These are phyloP conservation scores for Belgica antarctica DNA, from an alignment of 2,888 invertebrate species.

Conservation along the genomic window DNA sequence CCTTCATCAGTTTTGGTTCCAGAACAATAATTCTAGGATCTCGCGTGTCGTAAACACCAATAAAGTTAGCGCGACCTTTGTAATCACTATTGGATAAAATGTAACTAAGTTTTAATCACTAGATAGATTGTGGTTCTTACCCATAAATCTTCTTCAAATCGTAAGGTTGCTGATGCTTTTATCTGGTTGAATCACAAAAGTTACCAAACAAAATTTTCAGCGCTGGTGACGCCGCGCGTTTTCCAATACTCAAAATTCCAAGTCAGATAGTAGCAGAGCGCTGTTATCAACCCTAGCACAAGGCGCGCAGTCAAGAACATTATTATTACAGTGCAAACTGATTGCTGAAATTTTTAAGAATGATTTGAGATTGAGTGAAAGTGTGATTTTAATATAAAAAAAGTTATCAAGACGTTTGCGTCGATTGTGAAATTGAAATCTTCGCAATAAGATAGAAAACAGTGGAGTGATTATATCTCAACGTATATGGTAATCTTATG, in stretches of 20 bases:
- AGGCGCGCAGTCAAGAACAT: too few species aligned
- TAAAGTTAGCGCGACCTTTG: conserved; percentile 49
- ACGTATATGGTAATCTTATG: too few species aligned
- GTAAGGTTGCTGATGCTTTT: conserved; percentile 50
- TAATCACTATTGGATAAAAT: conserved; percentile 49
- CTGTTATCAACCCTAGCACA: conserved; percentile 45
- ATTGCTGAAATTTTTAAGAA: too few species aligned
- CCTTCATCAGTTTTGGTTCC: conserved; percentile 52
- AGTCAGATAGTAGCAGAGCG: conserved; percentile 48
- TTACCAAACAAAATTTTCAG: conserved; percentile 52
- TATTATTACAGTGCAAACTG: too few species aligned
- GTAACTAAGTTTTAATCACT: background rate
- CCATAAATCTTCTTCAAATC: conserved; percentile 54
- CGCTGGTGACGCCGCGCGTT: conserved; percentile 50
- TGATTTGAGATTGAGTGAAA: too few species aligned
- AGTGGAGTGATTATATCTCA: too few species aligned
- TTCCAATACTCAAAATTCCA: conserved; percentile 54
- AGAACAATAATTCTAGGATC: conserved; percentile 52
- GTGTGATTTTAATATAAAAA: too few species aligned
- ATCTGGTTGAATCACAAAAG: conserved; percentile 48
- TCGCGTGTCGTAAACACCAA: conserved; percentile 53
- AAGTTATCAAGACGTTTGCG: too few species aligned
- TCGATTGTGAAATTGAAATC: too few species aligned
- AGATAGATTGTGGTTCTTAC: conserved; percentile 31
- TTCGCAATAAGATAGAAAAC: too few species aligned